Evolutionary conservation across 2,113 vertebrate species (phyloP), one percentile per base, ranked within the genome.

Genomic region (Numida meleagris): DNA sequence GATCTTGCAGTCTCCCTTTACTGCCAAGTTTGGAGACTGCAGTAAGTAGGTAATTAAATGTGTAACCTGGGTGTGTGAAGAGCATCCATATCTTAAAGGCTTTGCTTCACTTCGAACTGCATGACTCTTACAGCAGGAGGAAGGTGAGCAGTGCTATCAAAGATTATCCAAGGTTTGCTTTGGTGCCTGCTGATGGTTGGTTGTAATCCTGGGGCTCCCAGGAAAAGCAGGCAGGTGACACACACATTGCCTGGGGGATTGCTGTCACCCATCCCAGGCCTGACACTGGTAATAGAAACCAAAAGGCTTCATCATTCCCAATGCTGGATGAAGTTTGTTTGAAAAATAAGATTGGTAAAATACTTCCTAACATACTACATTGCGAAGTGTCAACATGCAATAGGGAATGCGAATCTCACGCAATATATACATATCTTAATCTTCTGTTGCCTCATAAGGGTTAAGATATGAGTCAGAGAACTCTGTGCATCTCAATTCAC

Each of bases 21-120:
- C 82, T 95, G 94, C 93, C 92, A 88, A 89, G 77, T 38, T 68
- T 68, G 66, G 48, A 89, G 83, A 77, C 62, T 84, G 72, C 74
- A 20, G 43, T 40, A 70, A 84, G 86, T 6, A 87, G 62, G 45
- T 38, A 84, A 90, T 74, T 42, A 38, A 55, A 65, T 17, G 65
- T 84, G 66, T 84, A 81, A 74, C 76, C 72, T 90, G 59, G 1
- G 9, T 34, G 75, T 36, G 3, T 61, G 77, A 57, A 65, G 71
- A 81, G 6, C 7, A 70, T 40, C 0, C 24, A 2, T 7, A 21
- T 86, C 36, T 14, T 36, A 33, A 33, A 82, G 61, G 34, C 57
- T 3, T 7, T 33, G 72, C 82, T 62, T 36, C 10, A 2, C 75
- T 87, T 31, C 24, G 51, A 36, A 1, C 40, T 46, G n/a, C 10